These are phyloP conservation scores for Drosophila nigrodunni DNA, from an alignment of 1,140 invertebrate genomes.

Conservation along the genomic window DNA sequence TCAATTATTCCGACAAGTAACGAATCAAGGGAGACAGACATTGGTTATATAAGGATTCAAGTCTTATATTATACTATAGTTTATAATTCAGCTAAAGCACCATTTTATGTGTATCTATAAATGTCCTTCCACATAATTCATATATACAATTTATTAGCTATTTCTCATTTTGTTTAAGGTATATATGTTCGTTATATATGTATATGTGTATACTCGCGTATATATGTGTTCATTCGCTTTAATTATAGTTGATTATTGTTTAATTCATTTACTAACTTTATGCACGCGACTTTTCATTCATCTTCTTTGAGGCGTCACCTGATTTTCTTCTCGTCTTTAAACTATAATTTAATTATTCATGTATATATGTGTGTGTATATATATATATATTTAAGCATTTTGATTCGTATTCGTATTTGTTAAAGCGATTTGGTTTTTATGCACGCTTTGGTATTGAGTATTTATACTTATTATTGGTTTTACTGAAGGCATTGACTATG, in stretches of 20 bases:
- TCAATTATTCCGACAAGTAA: constrained; percentile 9
- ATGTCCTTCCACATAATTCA: constrained; percentile 28
- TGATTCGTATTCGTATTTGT: constrained; percentile 65
- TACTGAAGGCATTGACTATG: constrained; percentile 44
- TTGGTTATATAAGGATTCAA: constrained; percentile 46
- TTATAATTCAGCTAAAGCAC: constrained; percentile 84
- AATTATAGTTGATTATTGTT: constrained; percentile 33
- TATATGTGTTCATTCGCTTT: constrained; percentile 51
- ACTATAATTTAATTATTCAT: constrained; percentile 8
- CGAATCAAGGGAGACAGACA: constrained; percentile 50
- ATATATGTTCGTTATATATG: constrained; percentile 60
- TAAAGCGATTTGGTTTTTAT: constrained; percentile 71
- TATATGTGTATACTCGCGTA: constrained; percentile 37
- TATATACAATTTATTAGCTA: constrained; percentile 71
- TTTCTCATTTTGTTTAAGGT: constrained; percentile 43
- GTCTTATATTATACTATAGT: constrained; percentile 66
- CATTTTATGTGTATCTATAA: constrained; percentile 73
- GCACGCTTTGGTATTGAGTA: constrained; percentile 37
- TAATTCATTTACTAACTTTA: constrained; percentile 2
- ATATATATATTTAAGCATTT: constrained; percentile 68
- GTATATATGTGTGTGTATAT: constrained; percentile 22
- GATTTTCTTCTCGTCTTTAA: constrained; percentile 27
- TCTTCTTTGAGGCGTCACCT: constrained; percentile 19
- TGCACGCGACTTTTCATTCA: constrained; percentile 17
- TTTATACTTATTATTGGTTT: constrained; percentile 9